A percentile compares a stretch with the other conserved stretches of the same genome.
These are phyloP conservation scores for Panthera tigris DNA, from an alignment of 2,113 vertebrate species.

Conservation along the genomic window DNA sequence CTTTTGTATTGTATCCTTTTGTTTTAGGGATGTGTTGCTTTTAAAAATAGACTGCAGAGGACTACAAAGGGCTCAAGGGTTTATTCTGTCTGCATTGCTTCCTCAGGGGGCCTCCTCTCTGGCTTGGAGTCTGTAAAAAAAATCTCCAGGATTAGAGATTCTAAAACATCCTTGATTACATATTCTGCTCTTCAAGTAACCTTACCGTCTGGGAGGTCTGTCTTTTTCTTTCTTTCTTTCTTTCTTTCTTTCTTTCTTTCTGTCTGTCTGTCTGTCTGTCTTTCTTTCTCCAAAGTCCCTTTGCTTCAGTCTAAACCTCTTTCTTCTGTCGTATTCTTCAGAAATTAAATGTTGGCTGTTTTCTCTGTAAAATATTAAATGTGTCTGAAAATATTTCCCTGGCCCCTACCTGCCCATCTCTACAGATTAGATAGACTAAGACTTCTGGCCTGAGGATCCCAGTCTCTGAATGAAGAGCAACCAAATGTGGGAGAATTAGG, in stretches of 20 bases:
- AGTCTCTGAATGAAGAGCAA: neutral
- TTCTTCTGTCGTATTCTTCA: neutral
- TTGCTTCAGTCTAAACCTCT: neutral
- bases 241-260: neutral
- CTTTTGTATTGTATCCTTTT: conserved; percentile 11
- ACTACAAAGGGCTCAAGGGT: neutral
- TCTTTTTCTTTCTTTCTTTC: neutral
- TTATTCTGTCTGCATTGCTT: neutral
- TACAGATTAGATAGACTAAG: neutral
- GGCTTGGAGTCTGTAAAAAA: neutral
- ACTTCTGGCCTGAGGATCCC: neutral
- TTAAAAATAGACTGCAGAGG: conserved; percentile 36
- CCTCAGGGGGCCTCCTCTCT: neutral
- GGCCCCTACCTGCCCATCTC: neutral
- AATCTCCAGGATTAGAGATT: conserved; percentile 12
- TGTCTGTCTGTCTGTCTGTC: neutral
- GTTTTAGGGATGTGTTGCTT: neutral
- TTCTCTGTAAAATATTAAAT: neutral
- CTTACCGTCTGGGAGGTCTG: neutral
- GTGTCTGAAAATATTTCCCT: neutral
- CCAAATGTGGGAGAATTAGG: neutral
- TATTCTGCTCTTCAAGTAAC: conserved; percentile 11
- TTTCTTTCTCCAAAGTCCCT: neutral
- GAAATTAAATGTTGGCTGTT: conserved; percentile 29
- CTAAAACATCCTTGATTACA: neutral